Conservation (phyloP, 2,797 vertebrate genomes). For the Leuciscus waleckii region DNA sequence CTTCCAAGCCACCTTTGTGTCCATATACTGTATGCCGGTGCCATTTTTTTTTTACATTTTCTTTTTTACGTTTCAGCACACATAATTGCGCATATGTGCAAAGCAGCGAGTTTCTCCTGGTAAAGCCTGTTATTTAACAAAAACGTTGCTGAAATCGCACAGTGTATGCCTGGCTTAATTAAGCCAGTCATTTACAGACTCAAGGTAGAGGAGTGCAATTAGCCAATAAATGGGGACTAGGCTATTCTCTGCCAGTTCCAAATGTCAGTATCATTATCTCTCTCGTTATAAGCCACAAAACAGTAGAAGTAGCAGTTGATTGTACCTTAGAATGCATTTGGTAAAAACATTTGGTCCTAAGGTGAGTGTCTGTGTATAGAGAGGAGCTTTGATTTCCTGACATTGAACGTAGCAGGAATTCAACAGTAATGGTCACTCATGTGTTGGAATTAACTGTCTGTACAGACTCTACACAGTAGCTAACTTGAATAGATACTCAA, state of each 20-base stretch:
- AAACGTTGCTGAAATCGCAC: too few species aligned
- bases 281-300: background rate
- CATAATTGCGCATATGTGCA: background rate
- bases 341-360: background rate
- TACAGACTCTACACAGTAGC: background rate
- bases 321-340: background rate
- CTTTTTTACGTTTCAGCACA: background rate
- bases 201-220: constrained; percentile 23
- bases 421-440: background rate
- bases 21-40: too few species aligned
- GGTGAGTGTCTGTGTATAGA: background rate
- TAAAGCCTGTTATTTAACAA: background rate
- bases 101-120: background rate
- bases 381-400: constrained; percentile 10
- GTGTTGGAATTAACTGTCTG: background rate
- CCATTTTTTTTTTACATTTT: too few species aligned
- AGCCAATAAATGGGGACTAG: background rate
- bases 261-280: constrained; percentile 37
- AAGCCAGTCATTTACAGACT: constrained; percentile 35
- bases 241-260: constrained; percentile 16
- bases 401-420: background rate
- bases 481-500: background rate
- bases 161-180: background rate
- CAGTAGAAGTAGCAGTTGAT: background rate
- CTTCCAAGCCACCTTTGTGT: background rate